Evolutionary conservation across 2,113 vertebrate species (phyloP).

Genomic region (Sinocyclocheilus anophthalmus): DNA sequence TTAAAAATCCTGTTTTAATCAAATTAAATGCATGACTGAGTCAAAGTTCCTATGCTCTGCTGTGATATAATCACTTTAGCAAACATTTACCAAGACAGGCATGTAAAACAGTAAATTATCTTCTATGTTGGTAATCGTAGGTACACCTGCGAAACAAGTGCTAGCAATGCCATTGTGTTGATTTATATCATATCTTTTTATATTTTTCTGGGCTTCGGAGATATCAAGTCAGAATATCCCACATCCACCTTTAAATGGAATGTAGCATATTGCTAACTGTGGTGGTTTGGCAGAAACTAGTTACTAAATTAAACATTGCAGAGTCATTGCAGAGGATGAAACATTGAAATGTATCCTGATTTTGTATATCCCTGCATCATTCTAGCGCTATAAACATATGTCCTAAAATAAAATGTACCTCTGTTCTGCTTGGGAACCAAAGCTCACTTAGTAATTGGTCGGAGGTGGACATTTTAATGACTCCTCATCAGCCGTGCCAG

Average conservation of each 20-base stretch:
- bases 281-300: neutral
- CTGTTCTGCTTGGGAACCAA: neutral
- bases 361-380: neutral
- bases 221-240: neutral
- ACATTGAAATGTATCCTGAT: neutral
- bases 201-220: neutral
- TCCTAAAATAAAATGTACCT: neutral
- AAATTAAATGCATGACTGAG: neutral
- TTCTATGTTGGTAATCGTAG: neutral
- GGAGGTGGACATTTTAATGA: conserved; percentile 29
- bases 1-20: neutral
- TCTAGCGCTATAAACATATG: neutral
- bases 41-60: neutral
- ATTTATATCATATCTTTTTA: neutral
- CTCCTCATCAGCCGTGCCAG: neutral
- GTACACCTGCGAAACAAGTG: neutral
- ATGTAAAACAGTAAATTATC: neutral
- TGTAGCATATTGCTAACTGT: neutral
- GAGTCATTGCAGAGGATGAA: neutral
- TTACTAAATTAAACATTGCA: neutral
- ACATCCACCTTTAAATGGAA: neutral
- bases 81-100: neutral
- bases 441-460: neutral
- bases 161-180: neutral
- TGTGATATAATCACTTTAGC: neutral